Evolutionary conservation across 2,113 vertebrate species (phyloP).

Genomic region (Rallus limicola): DNA sequence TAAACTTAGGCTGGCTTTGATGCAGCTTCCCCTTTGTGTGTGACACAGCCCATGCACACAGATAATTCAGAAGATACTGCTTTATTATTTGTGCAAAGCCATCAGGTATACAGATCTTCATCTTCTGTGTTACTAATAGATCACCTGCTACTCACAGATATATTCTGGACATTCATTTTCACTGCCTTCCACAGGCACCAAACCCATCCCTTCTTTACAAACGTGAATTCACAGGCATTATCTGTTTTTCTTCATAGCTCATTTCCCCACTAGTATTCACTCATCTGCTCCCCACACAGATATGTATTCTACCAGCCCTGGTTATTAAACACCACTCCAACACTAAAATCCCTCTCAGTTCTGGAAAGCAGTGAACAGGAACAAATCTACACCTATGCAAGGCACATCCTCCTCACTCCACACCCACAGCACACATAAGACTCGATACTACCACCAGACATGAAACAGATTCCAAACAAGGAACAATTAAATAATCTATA

Average conservation of each 20-base stretch:
- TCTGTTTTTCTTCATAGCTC: background rate
- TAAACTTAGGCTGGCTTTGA: background rate
- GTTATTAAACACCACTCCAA: background rate
- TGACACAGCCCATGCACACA: background rate
- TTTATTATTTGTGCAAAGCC: background rate
- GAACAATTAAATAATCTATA: background rate
- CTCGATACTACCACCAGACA: background rate
- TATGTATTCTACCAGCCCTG: background rate
- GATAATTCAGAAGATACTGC: background rate
- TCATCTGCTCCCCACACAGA: background rate
- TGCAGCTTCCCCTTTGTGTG: background rate
- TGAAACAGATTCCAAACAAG: background rate
- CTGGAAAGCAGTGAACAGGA: background rate
- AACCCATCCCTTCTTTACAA: background rate
- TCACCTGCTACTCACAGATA: background rate
- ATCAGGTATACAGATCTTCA: background rate
- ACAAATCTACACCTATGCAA: background rate
- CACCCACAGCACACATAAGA: accelerated
- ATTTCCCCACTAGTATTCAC: background rate
- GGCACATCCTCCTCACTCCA: background rate
- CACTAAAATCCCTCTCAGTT: background rate
- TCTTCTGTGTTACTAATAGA: background rate
- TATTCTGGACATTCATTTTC: background rate
- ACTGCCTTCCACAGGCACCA: background rate
- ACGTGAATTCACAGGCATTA: background rate